Evolutionary conservation across 1,140 invertebrate species (phyloP).

Genomic region (Atopsyche davidsoni): DNA sequence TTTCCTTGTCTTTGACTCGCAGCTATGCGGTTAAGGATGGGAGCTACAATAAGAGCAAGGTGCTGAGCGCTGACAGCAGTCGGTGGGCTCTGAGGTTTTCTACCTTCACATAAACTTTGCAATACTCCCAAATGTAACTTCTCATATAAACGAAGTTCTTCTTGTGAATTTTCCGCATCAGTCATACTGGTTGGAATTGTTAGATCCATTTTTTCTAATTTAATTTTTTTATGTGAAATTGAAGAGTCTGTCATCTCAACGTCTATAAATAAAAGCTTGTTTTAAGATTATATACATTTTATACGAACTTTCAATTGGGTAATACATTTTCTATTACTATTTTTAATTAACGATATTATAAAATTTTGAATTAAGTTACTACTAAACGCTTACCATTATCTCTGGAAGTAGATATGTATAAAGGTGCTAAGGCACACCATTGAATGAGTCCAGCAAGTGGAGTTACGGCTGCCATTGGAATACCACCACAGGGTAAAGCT

Average conservation of each 20-base stretch:
- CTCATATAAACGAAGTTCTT: constrained; percentile 48
- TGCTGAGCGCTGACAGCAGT: constrained; percentile 54
- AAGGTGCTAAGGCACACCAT: constrained; percentile 62
- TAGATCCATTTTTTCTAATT: constrained; percentile 37
- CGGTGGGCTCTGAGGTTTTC: constrained; percentile 43
- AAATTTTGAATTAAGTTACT: not conserved
- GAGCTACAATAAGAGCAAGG: constrained; percentile 44
- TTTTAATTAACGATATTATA: not conserved
- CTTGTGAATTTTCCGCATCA: constrained; percentile 29
- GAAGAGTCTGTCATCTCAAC: constrained; percentile 16
- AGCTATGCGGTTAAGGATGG: constrained; percentile 43
- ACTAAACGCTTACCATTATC: constrained; percentile 18
- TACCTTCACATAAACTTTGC: constrained; percentile 54
- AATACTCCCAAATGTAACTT: constrained; percentile 59
- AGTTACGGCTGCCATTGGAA: constrained; percentile 76
- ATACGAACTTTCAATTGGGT: too few species aligned
- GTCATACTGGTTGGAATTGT: constrained; percentile 19
- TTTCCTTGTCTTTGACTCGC: constrained; percentile 33
- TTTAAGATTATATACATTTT: too few species aligned
- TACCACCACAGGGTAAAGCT: constrained; percentile 65
- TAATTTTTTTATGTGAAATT: constrained; percentile 39
- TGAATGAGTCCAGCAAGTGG: constrained; percentile 69
- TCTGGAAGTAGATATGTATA: constrained; percentile 42
- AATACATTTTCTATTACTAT: too few species aligned
- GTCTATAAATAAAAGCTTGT: constrained; percentile 26